Evolutionary conservation across 2,797 vertebrate species (phyloP).

Genomic region (Acrossocheilus fasciatus): DNA sequence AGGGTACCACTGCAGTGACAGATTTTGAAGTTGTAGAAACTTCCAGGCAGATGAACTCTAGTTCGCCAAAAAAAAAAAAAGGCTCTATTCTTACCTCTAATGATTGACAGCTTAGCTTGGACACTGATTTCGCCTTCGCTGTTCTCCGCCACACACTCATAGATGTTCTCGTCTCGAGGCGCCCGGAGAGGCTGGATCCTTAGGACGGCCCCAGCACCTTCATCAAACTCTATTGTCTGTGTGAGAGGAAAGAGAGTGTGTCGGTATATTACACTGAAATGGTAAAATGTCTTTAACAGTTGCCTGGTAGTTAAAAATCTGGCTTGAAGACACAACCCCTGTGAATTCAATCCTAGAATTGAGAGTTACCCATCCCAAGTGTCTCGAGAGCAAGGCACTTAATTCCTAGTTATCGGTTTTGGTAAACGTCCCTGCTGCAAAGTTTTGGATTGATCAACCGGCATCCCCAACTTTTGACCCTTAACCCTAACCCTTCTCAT

Average conservation of each 20-base stretch:
- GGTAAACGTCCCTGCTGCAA: neutral
- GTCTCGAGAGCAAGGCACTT: neutral
- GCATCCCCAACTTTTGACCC: conserved; percentile 1
- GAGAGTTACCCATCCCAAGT: neutral
- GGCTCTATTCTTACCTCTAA: conserved; percentile 85
- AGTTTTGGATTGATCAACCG: neutral
- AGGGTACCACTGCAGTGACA: neutral
- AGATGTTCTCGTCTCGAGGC: conserved; percentile 94
- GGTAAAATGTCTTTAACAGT: neutral
- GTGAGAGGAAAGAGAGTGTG: neutral
- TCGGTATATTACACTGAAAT: neutral
- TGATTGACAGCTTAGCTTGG: conserved; percentile 95
- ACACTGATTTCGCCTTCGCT: conserved; percentile 88
- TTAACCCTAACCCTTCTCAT: neutral
- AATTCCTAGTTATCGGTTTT: neutral
- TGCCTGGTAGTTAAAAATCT: neutral
- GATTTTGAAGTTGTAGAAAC: neutral
- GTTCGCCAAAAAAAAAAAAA: neutral
- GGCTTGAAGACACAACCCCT: neutral
- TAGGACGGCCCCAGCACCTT: conserved; percentile 92
- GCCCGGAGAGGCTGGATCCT: conserved; percentile 96
- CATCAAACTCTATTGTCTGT: conserved; percentile 97
- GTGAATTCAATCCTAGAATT: neutral
- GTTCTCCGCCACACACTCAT: conserved; percentile 95
- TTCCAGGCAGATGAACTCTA: neutral